Percentiles rank a stretch among this genome's conserved stretches.
Evolutionary conservation across 2,113 vertebrate species (phyloP).

Genomic region (Tragelaphus strepsiceros): DNA sequence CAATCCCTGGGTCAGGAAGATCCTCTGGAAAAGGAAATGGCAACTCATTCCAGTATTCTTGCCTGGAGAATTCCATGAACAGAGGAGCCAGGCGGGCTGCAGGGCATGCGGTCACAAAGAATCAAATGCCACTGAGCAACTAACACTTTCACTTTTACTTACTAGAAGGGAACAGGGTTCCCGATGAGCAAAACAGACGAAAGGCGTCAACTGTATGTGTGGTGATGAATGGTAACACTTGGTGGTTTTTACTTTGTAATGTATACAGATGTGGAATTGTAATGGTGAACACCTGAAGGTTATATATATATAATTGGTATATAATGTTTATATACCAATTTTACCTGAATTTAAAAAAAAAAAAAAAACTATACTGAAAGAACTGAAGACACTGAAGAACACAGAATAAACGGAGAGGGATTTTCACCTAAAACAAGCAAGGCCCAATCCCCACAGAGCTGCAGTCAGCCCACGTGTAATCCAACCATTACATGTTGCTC

Average conservation of each 20-base stretch:
- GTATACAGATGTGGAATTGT: not conserved
- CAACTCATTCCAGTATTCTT: not conserved
- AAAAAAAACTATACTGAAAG: not conserved
- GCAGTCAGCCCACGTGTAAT: not conserved
- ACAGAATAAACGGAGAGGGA: not conserved
- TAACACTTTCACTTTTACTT: not conserved
- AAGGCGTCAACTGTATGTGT: not conserved
- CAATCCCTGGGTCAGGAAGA: not conserved
- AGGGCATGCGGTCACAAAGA: not conserved
- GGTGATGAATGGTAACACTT: not conserved
- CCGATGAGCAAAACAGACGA: not conserved
- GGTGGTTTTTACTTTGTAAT: not conserved
- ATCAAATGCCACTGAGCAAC: not conserved
- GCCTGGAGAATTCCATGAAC: not conserved
- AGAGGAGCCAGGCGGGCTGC: not conserved
- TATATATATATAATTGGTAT: not conserved
- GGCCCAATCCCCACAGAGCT: not conserved
- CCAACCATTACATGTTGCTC: not conserved
- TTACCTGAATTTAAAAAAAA: not conserved
- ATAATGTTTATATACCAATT: not conserved
- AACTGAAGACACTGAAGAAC: not conserved
- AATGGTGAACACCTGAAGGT: not conserved
- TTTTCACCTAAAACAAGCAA: not conserved
- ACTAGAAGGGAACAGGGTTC: not conserved
- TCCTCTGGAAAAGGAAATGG: not conserved